phyloP scores from a whole-genome alignment of 2,797 vertebrate genomes.

The Alexandromys oeconomus region DNA sequence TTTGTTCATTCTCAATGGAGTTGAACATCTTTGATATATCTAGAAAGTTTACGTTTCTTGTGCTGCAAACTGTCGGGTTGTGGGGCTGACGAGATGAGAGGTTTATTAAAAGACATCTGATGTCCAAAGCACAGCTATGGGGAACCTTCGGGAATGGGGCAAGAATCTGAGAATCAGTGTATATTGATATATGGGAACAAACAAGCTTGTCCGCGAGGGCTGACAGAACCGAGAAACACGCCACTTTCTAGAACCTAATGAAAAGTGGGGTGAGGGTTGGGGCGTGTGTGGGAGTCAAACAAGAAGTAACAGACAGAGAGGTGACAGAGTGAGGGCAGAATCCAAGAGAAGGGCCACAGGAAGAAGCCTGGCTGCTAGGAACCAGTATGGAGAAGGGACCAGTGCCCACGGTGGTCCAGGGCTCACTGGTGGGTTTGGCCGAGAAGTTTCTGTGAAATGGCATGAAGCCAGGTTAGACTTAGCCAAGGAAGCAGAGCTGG shows the following conservation, averaged over 20 bases:
- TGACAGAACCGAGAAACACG: not conserved
- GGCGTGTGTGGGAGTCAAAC: rapidly evolving
- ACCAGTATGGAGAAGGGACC: not conserved
- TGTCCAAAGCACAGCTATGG: not conserved
- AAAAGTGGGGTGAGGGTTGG: not conserved
- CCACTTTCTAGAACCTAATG: not conserved
- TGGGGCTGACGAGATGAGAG: not conserved
- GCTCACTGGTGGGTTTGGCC: not conserved
- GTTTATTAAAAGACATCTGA: not conserved
- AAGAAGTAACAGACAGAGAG: too few relatives aligned
- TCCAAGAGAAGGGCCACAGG: not conserved
- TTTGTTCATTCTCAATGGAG: not conserved
- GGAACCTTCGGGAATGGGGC: not conserved
- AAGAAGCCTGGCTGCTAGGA: not conserved
- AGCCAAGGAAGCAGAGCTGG: not conserved
- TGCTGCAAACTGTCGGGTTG: not conserved
- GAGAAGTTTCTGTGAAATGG: not conserved
- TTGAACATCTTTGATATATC: not conserved
- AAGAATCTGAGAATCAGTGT: not conserved
- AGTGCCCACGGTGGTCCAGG: not conserved
- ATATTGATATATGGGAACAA: not conserved
- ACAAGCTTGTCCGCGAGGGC: not conserved
- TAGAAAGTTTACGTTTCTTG: not conserved
- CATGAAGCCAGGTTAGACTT: not conserved
- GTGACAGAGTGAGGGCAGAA: not conserved